A percentile compares a stretch with the other conserved stretches of the same genome.
Evolutionary conservation across 2,888 invertebrate genomes (phyloP).

Genomic region (Pyrocoelia pectoralis): DNA sequence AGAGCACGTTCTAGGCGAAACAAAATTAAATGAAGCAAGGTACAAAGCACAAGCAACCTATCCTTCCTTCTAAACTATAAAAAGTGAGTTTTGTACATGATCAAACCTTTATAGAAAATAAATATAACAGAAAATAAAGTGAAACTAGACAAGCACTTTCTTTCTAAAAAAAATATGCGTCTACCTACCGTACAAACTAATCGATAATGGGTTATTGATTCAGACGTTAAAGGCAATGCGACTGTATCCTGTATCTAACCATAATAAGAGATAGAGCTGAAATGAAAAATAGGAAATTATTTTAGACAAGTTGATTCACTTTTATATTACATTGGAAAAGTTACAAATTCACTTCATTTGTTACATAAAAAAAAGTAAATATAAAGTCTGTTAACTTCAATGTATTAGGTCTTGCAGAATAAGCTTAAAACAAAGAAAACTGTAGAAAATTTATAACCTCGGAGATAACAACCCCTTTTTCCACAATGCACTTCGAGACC

Average conservation of each 20-base stretch:
- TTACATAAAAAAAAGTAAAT: background rate
- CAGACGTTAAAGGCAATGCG: background rate
- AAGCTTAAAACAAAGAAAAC: constrained; percentile 1
- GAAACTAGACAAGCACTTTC: no score
- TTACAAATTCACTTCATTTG: background rate
- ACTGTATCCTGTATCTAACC: background rate
- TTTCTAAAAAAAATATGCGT: no score
- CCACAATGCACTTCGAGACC: background rate
- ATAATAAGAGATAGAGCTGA: background rate
- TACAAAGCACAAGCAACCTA: constrained; percentile 35
- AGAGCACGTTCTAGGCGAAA: constrained; percentile 47
- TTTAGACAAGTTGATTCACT: background rate
- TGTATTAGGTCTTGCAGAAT: background rate
- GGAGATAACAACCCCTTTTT: background rate
- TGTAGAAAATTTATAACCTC: constrained; percentile 1
- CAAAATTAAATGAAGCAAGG: constrained; percentile 52
- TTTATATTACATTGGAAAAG: background rate
- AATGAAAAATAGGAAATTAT: background rate
- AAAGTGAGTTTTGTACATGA: constrained; percentile 13
- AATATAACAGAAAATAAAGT: background rate
- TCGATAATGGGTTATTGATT: no score
- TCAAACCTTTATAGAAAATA: constrained; percentile 7
- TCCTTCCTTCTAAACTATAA: constrained; percentile 10
- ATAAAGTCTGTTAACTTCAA: background rate
- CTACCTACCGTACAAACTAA: no score